Base-by-base conservation (phyloP, 2,113 vertebrate genomes). In the Istiophorus platypterus region DNA sequence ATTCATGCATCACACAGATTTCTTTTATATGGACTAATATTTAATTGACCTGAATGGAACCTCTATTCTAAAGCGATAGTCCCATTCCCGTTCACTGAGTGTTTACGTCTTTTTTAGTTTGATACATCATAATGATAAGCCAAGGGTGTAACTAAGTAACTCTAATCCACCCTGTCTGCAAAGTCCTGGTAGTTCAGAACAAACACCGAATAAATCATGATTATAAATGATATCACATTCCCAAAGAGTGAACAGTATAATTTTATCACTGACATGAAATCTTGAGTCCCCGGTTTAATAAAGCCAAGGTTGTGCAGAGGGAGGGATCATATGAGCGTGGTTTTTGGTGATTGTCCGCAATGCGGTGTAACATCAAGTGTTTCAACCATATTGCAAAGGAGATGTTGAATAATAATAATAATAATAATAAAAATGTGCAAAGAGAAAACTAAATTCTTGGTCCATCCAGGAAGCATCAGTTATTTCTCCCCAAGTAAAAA, bases 321-420 rank as follows among this genome's bases (percentile, higher is more conserved):
- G 42, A 61, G 41, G 18, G 7, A 68, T 52, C 0, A 39, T 41
- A 29, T 64, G 20, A 22, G 20, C 51, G 11, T n/a, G 59, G 49
- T 37, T 58, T 49, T 68, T 45, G 3, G 37, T 68, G 61, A 54
- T 29, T 75, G 17, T 72, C 15, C 15, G 11, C 20, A 41, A 29
- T 58, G 2, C 1, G 52, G 2, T 73, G 13, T 51, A 51, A 52
- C 0, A 17, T 59, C 10, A 57, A 57, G 17, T 72, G 13, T 80
- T 17, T 67, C 41, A 42, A 42, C 41, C 59, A 20, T 72, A n/a
- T 22, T 56, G 54, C 17, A 58, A 64, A 72, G 64, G 11, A 24
- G 12, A 45, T 56, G 10, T 70, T 3, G 1, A 87, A 85, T 84
- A 76, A 70, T 82, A 59, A 34, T 59, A 18, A n/a, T n/a, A 87